These are phyloP conservation scores for Rattus rattus DNA, from an alignment of 2,113 vertebrate species.

Conservation along the genomic window DNA sequence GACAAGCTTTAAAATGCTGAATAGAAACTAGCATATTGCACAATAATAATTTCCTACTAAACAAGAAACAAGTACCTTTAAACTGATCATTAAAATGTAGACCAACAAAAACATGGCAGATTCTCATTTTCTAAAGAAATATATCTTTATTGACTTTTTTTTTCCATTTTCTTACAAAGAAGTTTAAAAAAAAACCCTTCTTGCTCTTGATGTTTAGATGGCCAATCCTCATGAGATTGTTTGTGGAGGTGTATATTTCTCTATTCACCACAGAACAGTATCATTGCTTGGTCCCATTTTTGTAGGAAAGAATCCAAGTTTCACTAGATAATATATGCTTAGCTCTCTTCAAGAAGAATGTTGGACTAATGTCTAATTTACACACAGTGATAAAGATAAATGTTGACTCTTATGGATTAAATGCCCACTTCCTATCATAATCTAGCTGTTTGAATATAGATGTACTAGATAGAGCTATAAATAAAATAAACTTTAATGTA, in stretches of 20 bases:
- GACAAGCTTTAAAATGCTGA: conserved; percentile 65
- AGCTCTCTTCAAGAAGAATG: conserved; percentile 79
- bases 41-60: conserved; percentile 56
- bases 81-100: conserved; percentile 69
- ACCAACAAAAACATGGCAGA: conserved; percentile 68
- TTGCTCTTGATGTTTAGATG: conserved; percentile 73
- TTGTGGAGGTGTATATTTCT: conserved; percentile 75
- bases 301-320: conserved; percentile 76
- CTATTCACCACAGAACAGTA: conserved; percentile 73
- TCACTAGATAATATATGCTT: conserved; percentile 73
- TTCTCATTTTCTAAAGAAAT: conserved; percentile 84
- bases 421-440: conserved; percentile 87
- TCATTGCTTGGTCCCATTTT: conserved; percentile 76
- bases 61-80: conserved; percentile 65
- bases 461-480: conserved; percentile 90
- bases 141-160: conserved; percentile 84
- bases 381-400: conserved; percentile 82
- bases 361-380: conserved; percentile 83
- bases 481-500: conserved; percentile 88
- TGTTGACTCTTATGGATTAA: conserved; percentile 87
- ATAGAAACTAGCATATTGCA: conserved; percentile 34
- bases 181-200: conserved; percentile 82
- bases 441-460: conserved; percentile 84
- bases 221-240: conserved; percentile 71
- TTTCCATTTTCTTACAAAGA: conserved; percentile 82